These are phyloP conservation scores for Hycleus cichorii DNA, from an alignment of 1,140 invertebrate species.

Conservation along the genomic window DNA sequence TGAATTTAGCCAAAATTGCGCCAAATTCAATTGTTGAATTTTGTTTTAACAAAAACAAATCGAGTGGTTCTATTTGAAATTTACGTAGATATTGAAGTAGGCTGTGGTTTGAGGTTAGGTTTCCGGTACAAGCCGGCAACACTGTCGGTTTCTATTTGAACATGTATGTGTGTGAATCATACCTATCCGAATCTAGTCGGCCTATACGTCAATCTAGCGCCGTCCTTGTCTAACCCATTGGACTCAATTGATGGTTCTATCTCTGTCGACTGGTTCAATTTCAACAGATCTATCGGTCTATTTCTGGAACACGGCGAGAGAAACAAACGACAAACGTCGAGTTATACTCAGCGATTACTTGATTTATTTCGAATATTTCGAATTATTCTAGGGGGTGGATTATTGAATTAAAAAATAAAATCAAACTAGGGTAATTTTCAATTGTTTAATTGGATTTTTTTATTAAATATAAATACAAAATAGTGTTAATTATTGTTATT, in stretches of 20 bases:
- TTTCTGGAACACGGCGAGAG: slow-evolving; percentile 1
- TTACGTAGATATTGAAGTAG: too few relatives aligned
- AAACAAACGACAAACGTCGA: not conserved
- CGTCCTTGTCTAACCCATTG: slow-evolving; percentile 1
- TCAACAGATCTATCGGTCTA: slow-evolving; percentile 4
- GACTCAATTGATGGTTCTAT: not conserved
- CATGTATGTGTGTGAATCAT: slow-evolving; percentile 27
- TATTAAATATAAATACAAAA: too few relatives aligned
- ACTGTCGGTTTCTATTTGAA: slow-evolving; percentile 19
- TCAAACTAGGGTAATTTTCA: too few relatives aligned
- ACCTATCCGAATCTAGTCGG: slow-evolving; percentile 8
- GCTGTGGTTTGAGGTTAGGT: not conserved
- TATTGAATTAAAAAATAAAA: too few relatives aligned
- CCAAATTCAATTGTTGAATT: too few relatives aligned
- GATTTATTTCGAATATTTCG: not conserved
- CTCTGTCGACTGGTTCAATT: not conserved
- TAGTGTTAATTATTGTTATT: too few relatives aligned
- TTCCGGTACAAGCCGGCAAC: slow-evolving; percentile 17
- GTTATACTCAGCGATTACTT: not conserved
- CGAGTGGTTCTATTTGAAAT: too few relatives aligned
- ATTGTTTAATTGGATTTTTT: too few relatives aligned
- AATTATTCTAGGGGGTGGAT: not conserved
- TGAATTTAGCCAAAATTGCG: too few relatives aligned
- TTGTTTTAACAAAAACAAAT: too few relatives aligned
- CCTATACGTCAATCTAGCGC: not conserved